Base-by-base conservation (phyloP, 2,113 vertebrate species). In the Gasterosteus aculeatus region DNA sequence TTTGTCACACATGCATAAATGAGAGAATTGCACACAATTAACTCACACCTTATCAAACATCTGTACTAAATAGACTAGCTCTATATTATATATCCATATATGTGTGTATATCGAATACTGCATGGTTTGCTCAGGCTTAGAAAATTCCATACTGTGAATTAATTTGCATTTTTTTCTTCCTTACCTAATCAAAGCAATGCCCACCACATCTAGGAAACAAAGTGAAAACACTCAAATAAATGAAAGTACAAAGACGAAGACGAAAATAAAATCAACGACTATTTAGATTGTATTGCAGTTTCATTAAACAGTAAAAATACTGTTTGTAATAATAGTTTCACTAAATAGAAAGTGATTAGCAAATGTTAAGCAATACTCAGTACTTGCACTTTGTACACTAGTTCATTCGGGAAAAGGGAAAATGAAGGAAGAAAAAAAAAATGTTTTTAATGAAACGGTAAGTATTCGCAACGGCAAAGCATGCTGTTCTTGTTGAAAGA, bases 1-100 rank as follows among this genome's bases (percentile, higher is more conserved):
- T 87, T 93, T 94, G 92, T 96, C 95, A 96, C 96, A 98, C 97
- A 98, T 99, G 97, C 98, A 98, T 98, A 98, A 99, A 97, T 97
- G 96, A 98, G 92, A 96, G 95, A 96, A 98, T 98, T 99, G 96
- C 97, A 99, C 96, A 97, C 95, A 94, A 95, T 96, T 94, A 97
- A 96, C 96, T 97, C 96, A 96, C 96, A 96, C 96, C 94, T 96
- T 94, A 95, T 98, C 97, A 98, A 99, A 96, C 96, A 95, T 98
- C 95, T 95, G 97, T 94, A 97, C 95, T 97, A 97, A 96, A 97
- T 97, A 97, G 93, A 95, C 96, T 94, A 95, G 94, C 95, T 96
- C 95, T 96, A 96, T 93, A 91, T 88, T 93, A 93, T 92, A 92
- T 91, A 88, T 89, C 82, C 89, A 89, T 93, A 93, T 91, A 93